phyloP scores from a whole-genome alignment of 2,888 invertebrate species.

The Euspilapteryx auroguttella region DNA sequence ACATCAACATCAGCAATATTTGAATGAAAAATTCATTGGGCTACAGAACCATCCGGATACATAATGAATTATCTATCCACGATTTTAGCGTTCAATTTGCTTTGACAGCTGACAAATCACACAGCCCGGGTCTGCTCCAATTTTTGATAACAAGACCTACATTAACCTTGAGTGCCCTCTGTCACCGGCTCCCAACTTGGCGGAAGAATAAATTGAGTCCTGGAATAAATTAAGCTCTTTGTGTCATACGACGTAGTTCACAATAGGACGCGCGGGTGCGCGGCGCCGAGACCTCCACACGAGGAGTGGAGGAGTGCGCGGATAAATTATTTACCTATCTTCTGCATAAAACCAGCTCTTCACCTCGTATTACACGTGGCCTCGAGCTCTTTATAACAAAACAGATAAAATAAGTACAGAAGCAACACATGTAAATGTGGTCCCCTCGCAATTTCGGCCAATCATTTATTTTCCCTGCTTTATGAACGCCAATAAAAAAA shows the following conservation, averaged over 20 bases:
- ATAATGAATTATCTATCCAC: slow-evolving; percentile 14
- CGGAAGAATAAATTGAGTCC: slow-evolving; percentile 46
- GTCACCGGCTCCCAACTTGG: slow-evolving; percentile 38
- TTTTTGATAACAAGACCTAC: slow-evolving; percentile 51
- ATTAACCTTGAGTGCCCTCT: slow-evolving; percentile 50
- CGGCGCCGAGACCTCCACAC: too few species aligned
- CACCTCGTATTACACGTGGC: too few species aligned
- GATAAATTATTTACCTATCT: too few species aligned
- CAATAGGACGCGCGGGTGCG: slow-evolving; percentile 14
- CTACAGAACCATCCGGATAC: too few species aligned
- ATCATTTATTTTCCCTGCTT: slow-evolving; percentile 27
- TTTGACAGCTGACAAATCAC: slow-evolving; percentile 42
- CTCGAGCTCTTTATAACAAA: too few species aligned
- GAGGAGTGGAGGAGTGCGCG: too few species aligned
- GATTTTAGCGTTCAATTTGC: slow-evolving; percentile 36
- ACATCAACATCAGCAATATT: too few species aligned
- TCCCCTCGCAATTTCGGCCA: slow-evolving; percentile 19
- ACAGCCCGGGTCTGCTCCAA: slow-evolving; percentile 18
- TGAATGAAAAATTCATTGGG: too few species aligned
- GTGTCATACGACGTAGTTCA: slow-evolving; percentile 34
- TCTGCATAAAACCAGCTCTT: too few species aligned
- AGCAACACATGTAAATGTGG: too few species aligned
- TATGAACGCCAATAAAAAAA: slow-evolving; percentile 42
- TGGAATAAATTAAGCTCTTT: slow-evolving; percentile 56
- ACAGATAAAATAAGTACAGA: too few species aligned